Evolutionary conservation across 2,113 vertebrate species (phyloP).

Genomic region (Seriola quinqueradiata): DNA sequence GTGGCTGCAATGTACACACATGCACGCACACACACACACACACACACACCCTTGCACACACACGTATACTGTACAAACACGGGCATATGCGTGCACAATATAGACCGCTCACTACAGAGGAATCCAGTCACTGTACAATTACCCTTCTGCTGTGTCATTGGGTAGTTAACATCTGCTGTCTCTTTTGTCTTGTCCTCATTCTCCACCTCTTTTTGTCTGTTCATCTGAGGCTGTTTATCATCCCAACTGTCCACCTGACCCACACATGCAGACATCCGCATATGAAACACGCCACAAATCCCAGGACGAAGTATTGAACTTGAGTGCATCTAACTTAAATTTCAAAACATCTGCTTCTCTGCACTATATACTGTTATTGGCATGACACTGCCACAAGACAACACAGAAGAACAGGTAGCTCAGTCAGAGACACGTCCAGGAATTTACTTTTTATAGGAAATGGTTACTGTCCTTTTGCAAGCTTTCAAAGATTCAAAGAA

Average conservation of each 20-base stretch:
- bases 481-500: not conserved
- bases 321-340: constrained; percentile 10
- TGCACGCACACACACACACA: constrained; percentile 35
- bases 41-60: constrained; percentile 38
- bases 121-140: constrained; percentile 68
- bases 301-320: not conserved
- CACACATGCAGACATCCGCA: constrained; percentile 1
- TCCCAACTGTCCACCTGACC: constrained; percentile 50
- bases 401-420: not conserved
- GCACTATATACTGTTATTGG: not conserved
- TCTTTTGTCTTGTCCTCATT: constrained; percentile 38
- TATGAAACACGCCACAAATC: constrained; percentile 15
- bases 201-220: constrained; percentile 8
- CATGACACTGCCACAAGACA: not conserved
- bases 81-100: constrained; percentile 29
- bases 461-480: not conserved
- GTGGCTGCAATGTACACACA: constrained; percentile 69
- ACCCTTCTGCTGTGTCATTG: constrained; percentile 50
- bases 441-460: constrained; percentile 14
- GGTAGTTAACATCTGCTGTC: constrained; percentile 45
- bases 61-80: constrained; percentile 46
- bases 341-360: not conserved
- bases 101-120: constrained; percentile 43
- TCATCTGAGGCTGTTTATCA: constrained; percentile 17
- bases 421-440: constrained; percentile 9